Evolutionary conservation across 2,888 invertebrate species (phyloP).

Genomic region (Barypeithes pellucidus): DNA sequence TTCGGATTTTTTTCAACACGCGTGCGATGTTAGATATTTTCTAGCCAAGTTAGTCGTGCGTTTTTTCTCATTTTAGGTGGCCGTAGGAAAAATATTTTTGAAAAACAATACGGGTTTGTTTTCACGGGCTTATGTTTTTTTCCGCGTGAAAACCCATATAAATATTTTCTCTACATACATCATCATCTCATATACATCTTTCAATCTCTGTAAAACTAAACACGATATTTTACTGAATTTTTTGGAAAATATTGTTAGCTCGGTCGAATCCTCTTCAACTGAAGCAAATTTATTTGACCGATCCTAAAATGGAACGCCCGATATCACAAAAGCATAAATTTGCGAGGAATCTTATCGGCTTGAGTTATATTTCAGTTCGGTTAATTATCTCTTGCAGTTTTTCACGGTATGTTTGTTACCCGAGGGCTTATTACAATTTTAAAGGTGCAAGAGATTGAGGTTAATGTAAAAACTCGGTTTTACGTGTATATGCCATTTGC

Average conservation of each 20-base stretch:
- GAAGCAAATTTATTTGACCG: conserved; percentile 16
- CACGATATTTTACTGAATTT: no score
- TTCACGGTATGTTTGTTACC: neutral
- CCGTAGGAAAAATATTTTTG: no score
- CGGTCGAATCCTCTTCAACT: neutral
- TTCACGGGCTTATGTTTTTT: no score
- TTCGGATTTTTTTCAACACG: no score
- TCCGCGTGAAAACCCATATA: no score
- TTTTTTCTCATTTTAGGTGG: no score
- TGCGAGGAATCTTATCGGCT: conserved; percentile 22
- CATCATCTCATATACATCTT: no score
- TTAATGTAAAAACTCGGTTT: conserved; percentile 31
- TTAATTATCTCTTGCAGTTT: conserved; percentile 25
- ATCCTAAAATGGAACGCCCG: conserved; percentile 16
- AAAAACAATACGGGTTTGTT: no score
- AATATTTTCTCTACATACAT: no score
- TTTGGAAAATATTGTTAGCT: neutral
- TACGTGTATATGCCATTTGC: neutral
- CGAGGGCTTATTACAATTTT: neutral
- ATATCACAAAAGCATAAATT: conserved; percentile 25
- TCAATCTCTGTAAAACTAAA: no score
- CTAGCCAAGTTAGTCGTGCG: no score
- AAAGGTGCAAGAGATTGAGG: conserved; percentile 23
- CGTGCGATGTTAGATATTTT: no score
- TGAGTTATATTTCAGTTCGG: conserved; percentile 30